phyloP scores from a whole-genome alignment of 92 coral and sea anemone genomes.

The Bergia sp. region DNA sequence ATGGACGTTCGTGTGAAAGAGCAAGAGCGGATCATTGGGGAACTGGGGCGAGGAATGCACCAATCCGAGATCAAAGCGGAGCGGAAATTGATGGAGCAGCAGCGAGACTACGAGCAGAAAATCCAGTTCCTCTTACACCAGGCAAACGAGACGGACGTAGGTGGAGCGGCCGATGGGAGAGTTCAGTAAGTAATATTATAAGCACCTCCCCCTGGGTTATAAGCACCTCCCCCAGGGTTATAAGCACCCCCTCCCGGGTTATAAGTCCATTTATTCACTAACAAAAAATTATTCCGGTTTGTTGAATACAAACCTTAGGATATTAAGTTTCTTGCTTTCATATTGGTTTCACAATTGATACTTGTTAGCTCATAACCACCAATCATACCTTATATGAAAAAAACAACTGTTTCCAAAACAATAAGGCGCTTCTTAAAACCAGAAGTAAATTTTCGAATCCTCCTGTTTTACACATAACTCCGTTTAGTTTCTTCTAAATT shows the following conservation, averaged over 20 bases:
- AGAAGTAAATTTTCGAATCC: too few relatives aligned
- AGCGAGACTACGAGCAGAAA: constrained; percentile 89
- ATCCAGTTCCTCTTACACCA: constrained; percentile 93
- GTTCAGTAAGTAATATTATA: constrained; percentile 37
- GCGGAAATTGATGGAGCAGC: constrained; percentile 80
- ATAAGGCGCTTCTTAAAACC: too few relatives aligned
- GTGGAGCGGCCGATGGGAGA: constrained; percentile 50
- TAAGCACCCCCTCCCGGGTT: neutral
- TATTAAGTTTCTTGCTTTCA: too few relatives aligned
- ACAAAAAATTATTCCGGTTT: too few relatives aligned
- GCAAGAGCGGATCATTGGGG: constrained; percentile 93
- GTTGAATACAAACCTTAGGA: too few relatives aligned
- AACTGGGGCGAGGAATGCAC: constrained; percentile 88
- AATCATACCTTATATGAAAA: too few relatives aligned
- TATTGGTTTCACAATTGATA: too few relatives aligned
- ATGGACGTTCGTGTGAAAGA: constrained; percentile 78
- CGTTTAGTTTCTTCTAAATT: too few relatives aligned
- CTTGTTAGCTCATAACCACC: too few relatives aligned
- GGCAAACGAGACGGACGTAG: constrained; percentile 74
- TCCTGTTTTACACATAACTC: too few relatives aligned
- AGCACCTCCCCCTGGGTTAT: neutral
- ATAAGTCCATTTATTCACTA: too few relatives aligned
- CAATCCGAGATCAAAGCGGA: constrained; percentile 89
- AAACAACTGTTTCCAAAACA: too few relatives aligned
- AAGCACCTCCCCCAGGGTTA: neutral